phyloP scores from a whole-genome alignment of 2,888 invertebrate species.

The Meiosimyza decipiens region DNA sequence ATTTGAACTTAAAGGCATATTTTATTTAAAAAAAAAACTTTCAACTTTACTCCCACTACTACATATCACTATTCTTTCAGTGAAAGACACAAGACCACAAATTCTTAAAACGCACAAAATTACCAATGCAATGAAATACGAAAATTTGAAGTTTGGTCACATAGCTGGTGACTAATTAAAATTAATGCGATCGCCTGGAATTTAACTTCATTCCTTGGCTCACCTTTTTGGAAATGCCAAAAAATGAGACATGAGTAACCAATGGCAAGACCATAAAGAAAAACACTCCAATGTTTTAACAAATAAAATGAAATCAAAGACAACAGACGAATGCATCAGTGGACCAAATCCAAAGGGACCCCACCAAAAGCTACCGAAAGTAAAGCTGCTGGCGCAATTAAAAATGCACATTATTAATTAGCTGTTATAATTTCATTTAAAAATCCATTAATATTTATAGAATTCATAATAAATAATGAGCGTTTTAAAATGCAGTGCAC shows the following conservation, averaged over 20 bases:
- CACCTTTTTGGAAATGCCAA: conserved; percentile 50
- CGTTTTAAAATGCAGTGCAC: conserved; percentile 35
- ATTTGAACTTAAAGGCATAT: too few species aligned
- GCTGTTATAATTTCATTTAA: conserved; percentile 66
- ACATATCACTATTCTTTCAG: too few species aligned
- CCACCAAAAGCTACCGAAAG: too few species aligned
- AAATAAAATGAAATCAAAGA: background rate
- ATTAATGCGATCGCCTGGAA: conserved; percentile 52
- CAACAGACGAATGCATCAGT: background rate
- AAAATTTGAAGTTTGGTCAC: conserved; percentile 48
- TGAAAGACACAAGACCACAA: too few species aligned
- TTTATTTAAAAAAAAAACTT: too few species aligned
- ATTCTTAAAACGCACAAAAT: too few species aligned
- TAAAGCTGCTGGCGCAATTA: conserved; percentile 50
- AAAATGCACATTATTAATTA: conserved; percentile 66
- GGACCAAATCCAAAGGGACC: background rate
- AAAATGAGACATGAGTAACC: conserved; percentile 15
- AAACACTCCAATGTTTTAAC: background rate
- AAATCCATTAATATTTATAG: conserved; percentile 67
- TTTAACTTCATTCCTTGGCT: conserved; percentile 23
- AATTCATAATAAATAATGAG: conserved; percentile 66
- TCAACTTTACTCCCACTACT: too few species aligned
- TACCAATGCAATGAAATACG: background rate
- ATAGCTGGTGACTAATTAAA: conserved; percentile 60
- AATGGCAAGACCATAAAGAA: background rate